Evolutionary conservation across 2,797 vertebrate genomes (phyloP), one percentile per base, ranked within the genome.

Genomic region (Apodemus agrarius): DNA sequence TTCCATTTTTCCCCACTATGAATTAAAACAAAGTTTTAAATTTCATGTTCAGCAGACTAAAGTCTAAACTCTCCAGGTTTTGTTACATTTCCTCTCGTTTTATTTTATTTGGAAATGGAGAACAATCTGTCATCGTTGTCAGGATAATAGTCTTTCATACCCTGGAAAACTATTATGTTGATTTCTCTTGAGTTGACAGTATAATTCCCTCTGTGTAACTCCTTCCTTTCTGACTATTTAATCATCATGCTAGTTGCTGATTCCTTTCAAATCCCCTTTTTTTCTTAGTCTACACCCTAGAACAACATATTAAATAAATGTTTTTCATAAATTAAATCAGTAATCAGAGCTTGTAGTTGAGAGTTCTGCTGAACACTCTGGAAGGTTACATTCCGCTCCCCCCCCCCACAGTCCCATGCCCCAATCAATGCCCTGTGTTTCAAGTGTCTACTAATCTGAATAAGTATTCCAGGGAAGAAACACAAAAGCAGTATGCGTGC

Each of bases 121-220:
- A 95, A 89, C 29, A 1, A 34, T 76, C 75, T 86, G 46, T 87
- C 54, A 89, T 83, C 26, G 67, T 80, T 74, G 9, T 82, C 69
- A 93, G 63, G 13, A 76, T 90, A 84, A 78, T 11, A 59, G 90
- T 85, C 17, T 89, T 95, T 84, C 52, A 67, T 84, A 46, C 4
- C 31, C 31, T 65, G 34, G 59, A 67, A 80, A 65, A 54, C 59
- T 79, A 54, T 81, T 85, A 86, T 81, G 86, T 46, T 87, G 49
- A n/a, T 93, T 96, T 95, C 74, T 97, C 90, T 92, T 87, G 34
- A 78, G 57, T 52, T 96, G 79, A 87, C 63, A 83, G 69, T 94
- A 80, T 94, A 91, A 90, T 95, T 91, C 34, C 69, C 31, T 79
- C 84, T 65, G 6, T 65, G 14, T 69, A 88, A 84, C 84, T 86